Conservation (phyloP, 2,113 vertebrate species). For the Misgurnus mizolepis region DNA sequence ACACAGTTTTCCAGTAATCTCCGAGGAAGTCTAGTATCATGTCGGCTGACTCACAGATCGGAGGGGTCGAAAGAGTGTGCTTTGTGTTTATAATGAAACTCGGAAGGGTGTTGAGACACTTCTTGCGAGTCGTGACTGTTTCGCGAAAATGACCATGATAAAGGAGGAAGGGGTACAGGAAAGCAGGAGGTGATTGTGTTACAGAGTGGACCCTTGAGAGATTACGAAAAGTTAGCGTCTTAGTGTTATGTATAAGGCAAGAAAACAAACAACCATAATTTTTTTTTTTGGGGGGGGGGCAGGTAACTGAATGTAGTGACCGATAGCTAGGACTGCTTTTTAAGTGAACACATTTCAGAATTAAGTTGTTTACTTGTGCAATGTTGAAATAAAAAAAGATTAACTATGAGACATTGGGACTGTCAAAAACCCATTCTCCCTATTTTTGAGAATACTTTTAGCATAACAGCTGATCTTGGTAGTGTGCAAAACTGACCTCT, state of each 20-base stretch:
- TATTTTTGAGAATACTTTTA: no score
- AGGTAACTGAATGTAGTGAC: no score
- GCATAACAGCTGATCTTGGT: not conserved
- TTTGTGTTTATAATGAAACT: slow-evolving; percentile 11
- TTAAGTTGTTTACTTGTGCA: no score
- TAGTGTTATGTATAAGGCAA: not conserved
- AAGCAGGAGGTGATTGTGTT: slow-evolving; percentile 1
- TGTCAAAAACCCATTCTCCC: no score
- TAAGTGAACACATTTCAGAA: no score
- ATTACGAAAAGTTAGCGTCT: not conserved
- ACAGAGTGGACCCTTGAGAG: not conserved
- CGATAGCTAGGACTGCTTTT: no score
- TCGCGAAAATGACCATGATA: not conserved
- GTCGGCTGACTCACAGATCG: slow-evolving; percentile 5
- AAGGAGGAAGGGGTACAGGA: slow-evolving; percentile 18
- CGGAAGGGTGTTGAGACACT: slow-evolving; percentile 31
- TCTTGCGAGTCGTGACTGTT: not conserved
- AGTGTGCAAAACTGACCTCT: slow-evolving; percentile 79
- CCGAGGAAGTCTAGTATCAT: slow-evolving; percentile 4
- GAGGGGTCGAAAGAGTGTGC: not conserved
- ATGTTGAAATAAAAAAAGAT: no score
- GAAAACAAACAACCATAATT: no score
- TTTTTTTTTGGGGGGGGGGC: no score
- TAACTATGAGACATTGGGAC: no score
- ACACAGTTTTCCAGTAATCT: slow-evolving; percentile 22